Evolutionary conservation across 2,888 invertebrate genomes (phyloP).

Genomic region (Papilio gigon): DNA sequence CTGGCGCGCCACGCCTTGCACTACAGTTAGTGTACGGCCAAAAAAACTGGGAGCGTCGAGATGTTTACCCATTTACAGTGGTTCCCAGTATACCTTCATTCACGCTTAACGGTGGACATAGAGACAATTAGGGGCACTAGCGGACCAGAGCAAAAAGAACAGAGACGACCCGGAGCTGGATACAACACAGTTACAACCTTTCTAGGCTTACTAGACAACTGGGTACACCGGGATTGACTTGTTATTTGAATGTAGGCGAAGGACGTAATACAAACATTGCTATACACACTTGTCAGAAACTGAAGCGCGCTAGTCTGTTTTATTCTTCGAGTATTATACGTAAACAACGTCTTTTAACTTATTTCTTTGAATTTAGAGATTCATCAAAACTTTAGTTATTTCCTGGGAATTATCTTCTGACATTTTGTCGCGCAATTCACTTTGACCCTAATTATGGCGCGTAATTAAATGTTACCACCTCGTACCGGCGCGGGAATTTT

Average conservation of each 20-base stretch:
- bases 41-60: slow-evolving; percentile 52
- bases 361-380: neutral
- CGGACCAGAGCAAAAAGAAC: slow-evolving; percentile 43
- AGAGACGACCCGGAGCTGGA: slow-evolving; percentile 10
- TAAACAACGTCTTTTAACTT: neutral
- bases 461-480: slow-evolving; percentile 27
- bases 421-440: slow-evolving; percentile 25
- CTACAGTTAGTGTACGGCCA: slow-evolving; percentile 53
- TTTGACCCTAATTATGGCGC: slow-evolving; percentile 24
- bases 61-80: slow-evolving; percentile 55
- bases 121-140: slow-evolving; percentile 54
- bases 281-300: too few species aligned
- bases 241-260: neutral
- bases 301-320: too few species aligned
- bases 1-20: slow-evolving; percentile 43
- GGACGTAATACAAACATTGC: neutral
- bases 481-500: slow-evolving; percentile 28
- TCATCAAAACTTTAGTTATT: neutral
- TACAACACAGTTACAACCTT: slow-evolving; percentile 35
- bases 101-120: slow-evolving; percentile 55
- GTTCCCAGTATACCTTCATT: slow-evolving; percentile 57
- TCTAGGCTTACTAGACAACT: slow-evolving; percentile 19
- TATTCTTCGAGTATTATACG: too few species aligned
- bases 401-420: neutral
- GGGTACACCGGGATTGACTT: neutral